These are phyloP conservation scores for Ahaetulla prasina DNA, from an alignment of 2,113 vertebrate species.

Conservation along the genomic window DNA sequence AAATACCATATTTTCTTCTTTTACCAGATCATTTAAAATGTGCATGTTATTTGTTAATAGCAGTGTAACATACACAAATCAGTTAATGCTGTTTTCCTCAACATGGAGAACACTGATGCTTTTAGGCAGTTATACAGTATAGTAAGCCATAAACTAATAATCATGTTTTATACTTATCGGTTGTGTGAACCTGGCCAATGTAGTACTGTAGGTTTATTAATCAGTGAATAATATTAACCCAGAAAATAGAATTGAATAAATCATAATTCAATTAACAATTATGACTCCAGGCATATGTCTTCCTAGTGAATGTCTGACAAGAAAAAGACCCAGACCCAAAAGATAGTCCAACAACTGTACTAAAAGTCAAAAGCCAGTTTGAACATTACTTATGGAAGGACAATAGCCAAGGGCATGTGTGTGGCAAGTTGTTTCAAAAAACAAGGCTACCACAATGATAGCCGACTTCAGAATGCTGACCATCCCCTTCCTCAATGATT, in stretches of 20 bases:
- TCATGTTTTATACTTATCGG: neutral
- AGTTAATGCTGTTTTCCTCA: neutral
- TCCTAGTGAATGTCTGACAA: neutral
- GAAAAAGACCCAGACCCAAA: neutral
- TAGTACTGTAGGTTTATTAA: neutral
- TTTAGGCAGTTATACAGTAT: neutral
- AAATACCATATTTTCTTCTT: neutral
- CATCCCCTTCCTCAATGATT: neutral
- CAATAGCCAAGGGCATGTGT: neutral
- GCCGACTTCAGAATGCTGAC: neutral
- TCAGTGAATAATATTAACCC: neutral
- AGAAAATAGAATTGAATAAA: neutral
- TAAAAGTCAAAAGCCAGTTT: neutral
- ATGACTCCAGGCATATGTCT: neutral
- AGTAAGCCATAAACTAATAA: neutral
- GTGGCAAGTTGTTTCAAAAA: neutral
- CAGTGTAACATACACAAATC: neutral
- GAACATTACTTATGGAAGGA: neutral
- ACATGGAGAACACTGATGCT: neutral
- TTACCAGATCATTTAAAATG: neutral
- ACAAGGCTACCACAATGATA: neutral
- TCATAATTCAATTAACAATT: neutral
- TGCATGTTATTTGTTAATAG: neutral
- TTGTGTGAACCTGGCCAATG: neutral
- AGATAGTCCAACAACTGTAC: neutral